Percentiles rank a stretch among this genome's conserved stretches.
Evolutionary conservation across 1,140 invertebrate genomes (phyloP).

Genomic region (Stegodyphus dumicola): DNA sequence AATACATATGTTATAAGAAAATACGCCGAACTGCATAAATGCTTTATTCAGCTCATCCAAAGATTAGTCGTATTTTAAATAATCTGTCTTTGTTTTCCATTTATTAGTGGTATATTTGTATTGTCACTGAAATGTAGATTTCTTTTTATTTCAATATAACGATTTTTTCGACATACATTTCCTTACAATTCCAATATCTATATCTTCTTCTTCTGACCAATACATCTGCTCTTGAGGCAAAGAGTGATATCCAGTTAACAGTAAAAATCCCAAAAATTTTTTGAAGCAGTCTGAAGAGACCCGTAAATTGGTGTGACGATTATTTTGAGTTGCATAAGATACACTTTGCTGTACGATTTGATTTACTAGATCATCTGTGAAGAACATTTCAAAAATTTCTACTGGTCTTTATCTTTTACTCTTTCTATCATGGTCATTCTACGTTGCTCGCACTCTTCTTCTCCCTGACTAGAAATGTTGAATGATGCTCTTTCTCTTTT

Average conservation of each 20-base stretch:
- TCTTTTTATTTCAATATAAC: too few relatives aligned
- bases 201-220: conserved; percentile 39
- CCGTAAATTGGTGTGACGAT: too few relatives aligned
- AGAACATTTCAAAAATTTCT: conserved; percentile 20
- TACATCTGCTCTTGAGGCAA: conserved; percentile 39
- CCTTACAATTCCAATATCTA: conserved; percentile 38
- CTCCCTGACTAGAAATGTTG: conserved; percentile 15
- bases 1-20: conserved; percentile 35
- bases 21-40: conserved; percentile 39
- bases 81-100: too few relatives aligned
- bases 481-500: conserved; percentile 19
- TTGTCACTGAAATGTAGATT: too few relatives aligned
- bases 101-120: too few relatives aligned
- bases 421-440: conserved; percentile 19
- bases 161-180: conserved; percentile 40
- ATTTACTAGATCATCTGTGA: conserved; percentile 16
- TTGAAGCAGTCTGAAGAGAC: conserved; percentile 18
- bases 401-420: conserved; percentile 19
- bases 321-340: conserved; percentile 19
- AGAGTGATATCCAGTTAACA: conserved; percentile 25
- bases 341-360: conserved; percentile 13
- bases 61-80: too few relatives aligned
- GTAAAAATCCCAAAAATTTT: conserved; percentile 20
- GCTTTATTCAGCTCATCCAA: conserved; percentile 39
- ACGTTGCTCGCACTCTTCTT: conserved; percentile 17